Base-by-base conservation (phyloP, 2,797 vertebrate genomes). In the Microhierax caerulescens region DNA sequence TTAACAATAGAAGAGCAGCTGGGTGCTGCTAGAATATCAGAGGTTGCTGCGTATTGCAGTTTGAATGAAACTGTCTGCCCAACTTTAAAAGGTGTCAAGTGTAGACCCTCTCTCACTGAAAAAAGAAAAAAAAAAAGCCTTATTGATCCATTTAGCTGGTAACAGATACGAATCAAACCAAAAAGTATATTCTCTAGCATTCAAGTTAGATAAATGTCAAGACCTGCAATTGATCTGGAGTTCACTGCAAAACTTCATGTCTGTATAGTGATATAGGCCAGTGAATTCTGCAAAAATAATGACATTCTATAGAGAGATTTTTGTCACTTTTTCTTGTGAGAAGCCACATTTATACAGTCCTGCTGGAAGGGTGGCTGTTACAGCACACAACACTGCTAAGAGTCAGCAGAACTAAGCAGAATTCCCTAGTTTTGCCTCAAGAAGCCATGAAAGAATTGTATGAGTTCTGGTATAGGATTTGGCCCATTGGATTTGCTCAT, bases 71-170 rank as follows among this genome's bases (percentile, higher is more conserved):
- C 59, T 61, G n/a, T 88, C 80, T 87, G 60, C 30, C 39, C 20
- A 72, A 32, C 54, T 88, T 88, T 94, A 77, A 96, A 96, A 91
- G 69, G 54, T 75, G 69, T 73, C 77, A 83, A 78, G 48, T 39
- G 43, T 27, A 83, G 95, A 78, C 57, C 68, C 51, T 82, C 13
- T 94, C 64, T 92, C 48, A 13, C 30, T 64, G 64, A 37, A 79
- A 80, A 45, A 83, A 73, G 36, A 7, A 17, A 34, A 45, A 28
- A 54, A 78, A 80, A 85, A 73, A 15, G 6, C 25, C 28, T 67
- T 89, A 96, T 96, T 92, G 84, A 96, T 93, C 78, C 84, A 54
- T 96, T 95, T 94, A 63, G 30, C 59, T 65, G 64, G 78, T 88
- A 91, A 83, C 78, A 94, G 84, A 94, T 97, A 92, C 0, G 4